phyloP scores from a whole-genome alignment of 2,888 invertebrate species.

The Acleris literana region DNA sequence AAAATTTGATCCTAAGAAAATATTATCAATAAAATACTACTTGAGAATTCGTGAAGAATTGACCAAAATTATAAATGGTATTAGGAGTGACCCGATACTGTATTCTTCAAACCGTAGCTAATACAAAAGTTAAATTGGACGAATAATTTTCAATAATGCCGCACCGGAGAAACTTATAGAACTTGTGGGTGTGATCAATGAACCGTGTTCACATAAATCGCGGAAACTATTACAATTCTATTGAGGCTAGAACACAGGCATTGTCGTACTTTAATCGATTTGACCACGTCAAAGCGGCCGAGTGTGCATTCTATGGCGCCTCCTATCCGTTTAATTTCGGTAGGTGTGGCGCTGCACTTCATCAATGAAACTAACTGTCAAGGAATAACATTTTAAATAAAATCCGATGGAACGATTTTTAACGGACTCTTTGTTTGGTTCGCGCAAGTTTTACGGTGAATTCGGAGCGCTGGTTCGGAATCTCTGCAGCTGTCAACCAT shows the following conservation, averaged over 20 bases:
- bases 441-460: constrained; percentile 73
- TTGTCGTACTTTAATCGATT: constrained; percentile 61
- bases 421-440: constrained; percentile 71
- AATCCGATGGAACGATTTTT: constrained; percentile 66
- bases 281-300: constrained; percentile 52
- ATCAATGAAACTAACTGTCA: constrained; percentile 60
- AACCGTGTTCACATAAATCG: constrained; percentile 68
- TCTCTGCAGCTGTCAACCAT: constrained; percentile 77
- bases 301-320: constrained; percentile 57
- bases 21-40: constrained; percentile 43
- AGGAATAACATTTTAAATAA: constrained; percentile 64
- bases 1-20: constrained; percentile 68
- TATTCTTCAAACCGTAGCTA: constrained; percentile 38
- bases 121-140: constrained; percentile 40
- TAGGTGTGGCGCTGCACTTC: constrained; percentile 69
- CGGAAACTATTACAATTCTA: constrained; percentile 67
- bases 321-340: constrained; percentile 57
- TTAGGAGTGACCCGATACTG: constrained; percentile 32
- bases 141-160: constrained; percentile 56
- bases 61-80: constrained; percentile 23
- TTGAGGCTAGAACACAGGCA: constrained; percentile 58
- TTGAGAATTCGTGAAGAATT: constrained; percentile 11
- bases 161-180: constrained; percentile 54
- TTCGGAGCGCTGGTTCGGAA: constrained; percentile 62
- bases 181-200: constrained; percentile 69